Conservation (phyloP, 2,888 invertebrate genomes). For the Stenotaenia linearis region DNA sequence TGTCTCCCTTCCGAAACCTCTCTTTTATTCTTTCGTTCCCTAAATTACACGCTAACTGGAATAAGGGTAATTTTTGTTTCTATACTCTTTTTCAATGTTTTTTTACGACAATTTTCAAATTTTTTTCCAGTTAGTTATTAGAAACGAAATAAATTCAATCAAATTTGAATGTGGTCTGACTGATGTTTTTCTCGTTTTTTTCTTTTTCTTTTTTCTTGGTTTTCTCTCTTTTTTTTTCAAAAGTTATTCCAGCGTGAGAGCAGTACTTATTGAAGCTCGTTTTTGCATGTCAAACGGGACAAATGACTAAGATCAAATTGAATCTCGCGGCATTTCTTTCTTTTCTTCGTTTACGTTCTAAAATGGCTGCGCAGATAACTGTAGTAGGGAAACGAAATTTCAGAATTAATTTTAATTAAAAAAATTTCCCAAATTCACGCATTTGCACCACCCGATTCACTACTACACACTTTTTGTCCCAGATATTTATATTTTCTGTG, state of each 20-base stretch:
- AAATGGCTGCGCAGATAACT: neutral
- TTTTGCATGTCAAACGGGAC: neutral
- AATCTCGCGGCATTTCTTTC: neutral
- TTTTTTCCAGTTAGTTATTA: neutral
- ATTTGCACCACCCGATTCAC: neutral
- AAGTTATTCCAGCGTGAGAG: neutral
- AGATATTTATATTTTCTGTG: neutral
- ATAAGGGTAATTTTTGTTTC: too few species aligned
- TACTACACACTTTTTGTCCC: neutral
- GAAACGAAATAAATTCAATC: neutral
- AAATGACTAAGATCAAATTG: neutral
- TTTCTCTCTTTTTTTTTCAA: neutral
- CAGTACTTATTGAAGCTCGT: neutral
- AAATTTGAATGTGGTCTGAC: neutral
- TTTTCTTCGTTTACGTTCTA: too few species aligned
- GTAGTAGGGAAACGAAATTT: neutral
- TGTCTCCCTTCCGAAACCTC: neutral
- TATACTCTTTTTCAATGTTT: neutral
- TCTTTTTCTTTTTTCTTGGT: neutral
- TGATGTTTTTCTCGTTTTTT: neutral
- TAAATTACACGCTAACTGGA: too few species aligned
- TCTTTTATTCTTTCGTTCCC: too few species aligned
- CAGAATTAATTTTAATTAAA: neutral
- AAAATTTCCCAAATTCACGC: neutral
- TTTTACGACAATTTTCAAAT: too few species aligned